Evolutionary conservation across 2,888 invertebrate genomes (phyloP).

Genomic region (Zaprionus lineosus): DNA sequence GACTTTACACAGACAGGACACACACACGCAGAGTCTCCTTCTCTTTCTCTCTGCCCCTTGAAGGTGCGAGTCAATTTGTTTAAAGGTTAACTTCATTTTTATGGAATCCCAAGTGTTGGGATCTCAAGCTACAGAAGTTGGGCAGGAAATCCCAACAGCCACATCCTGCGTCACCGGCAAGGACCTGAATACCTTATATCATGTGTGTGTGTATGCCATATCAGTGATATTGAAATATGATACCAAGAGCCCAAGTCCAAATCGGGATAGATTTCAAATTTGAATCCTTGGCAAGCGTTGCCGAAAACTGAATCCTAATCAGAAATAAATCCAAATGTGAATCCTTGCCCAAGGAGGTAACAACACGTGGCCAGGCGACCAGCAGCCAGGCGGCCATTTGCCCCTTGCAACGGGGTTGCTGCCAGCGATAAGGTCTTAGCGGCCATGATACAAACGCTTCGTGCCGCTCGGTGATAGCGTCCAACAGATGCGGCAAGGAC

Average conservation of each 20-base stretch:
- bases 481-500: conserved; percentile 36
- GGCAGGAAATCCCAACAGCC: no score
- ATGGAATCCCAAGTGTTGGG: conserved; percentile 42
- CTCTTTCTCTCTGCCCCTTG: neutral
- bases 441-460: conserved; percentile 67
- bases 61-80: conserved; percentile 66
- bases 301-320: conserved; percentile 7
- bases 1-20: conserved; percentile 47
- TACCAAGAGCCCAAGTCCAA: conserved; percentile 43
- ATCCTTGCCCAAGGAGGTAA: conserved; percentile 32
- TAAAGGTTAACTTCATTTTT: conserved; percentile 74
- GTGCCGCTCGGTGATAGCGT: conserved; percentile 58
- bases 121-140: no score
- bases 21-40: conserved; percentile 27
- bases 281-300: conserved; percentile 19
- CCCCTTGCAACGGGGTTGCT: conserved; percentile 42
- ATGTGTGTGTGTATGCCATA: conserved; percentile 13
- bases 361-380: conserved; percentile 39
- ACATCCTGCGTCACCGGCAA: no score
- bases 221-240: conserved; percentile 67
- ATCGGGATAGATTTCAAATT: conserved; percentile 29
- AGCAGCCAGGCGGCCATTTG: conserved; percentile 39
- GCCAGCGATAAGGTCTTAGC: conserved; percentile 56
- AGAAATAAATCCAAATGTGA: conserved; percentile 34
- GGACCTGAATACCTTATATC: no score